Base-by-base conservation (phyloP, 2,113 vertebrate genomes). In the Chroicocephalus ridibundus region DNA sequence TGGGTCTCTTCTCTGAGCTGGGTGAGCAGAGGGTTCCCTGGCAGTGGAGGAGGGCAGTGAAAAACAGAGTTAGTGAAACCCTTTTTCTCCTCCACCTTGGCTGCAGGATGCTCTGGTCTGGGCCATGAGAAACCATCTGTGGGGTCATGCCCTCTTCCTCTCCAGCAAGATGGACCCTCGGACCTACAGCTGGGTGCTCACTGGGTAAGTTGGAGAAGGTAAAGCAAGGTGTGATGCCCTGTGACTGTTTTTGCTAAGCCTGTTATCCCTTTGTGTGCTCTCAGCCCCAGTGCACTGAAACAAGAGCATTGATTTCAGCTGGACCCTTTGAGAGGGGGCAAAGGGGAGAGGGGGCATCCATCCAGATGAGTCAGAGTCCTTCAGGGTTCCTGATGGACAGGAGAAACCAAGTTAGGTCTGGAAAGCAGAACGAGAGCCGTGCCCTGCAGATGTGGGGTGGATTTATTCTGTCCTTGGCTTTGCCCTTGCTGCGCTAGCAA, bases 121-220 rank as follows among this genome's bases (percentile, higher is more conserved):
- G 68, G 99, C 99, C 60, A 99, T 99, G 99, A 98, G 97, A 93
- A 98, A 97, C 61, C 97, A 98, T 15, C 95, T 99, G 64, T 99
- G 99, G 99, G 99, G 99, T 19, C 99, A 99, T 17, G 99, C 99
- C 7, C 97, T 99, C 51, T 99, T 99, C 96, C 98, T 99, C 55
- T 98, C 99, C 93, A 99, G 99, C 97, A 99, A 99, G 97, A 99
- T 99, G 99, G 99, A 99, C 94, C 90, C 96, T 55, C 98, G 99
- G 94, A 98, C 99, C 1, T 99, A 99, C 86, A 99, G 97, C 96
- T 98, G 98, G 89, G 99, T 99, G 75, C 98, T 99, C 95, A 98
- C 93, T 4, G 98, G 99, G 98, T 98, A 98, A 98, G 99, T 95
- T 11, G 60, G 44, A 87, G 77, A 15, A 55, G 62, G 3, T 61